Conservation (phyloP, 2,797 vertebrate genomes). For the Channa striata region DNA sequence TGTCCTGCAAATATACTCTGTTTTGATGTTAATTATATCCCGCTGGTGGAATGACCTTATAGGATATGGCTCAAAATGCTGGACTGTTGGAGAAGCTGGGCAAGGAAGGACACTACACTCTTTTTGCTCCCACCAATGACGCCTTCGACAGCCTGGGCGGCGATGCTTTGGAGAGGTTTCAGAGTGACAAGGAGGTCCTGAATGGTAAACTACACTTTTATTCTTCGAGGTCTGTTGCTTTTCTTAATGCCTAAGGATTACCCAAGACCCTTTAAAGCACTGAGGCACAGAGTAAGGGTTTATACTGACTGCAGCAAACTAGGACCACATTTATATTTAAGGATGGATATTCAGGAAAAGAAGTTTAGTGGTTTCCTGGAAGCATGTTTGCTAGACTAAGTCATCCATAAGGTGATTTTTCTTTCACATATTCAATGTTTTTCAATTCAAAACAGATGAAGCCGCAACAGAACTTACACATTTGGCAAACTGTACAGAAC, state of each 20-base stretch:
- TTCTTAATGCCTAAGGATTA: slow-evolving; percentile 27
- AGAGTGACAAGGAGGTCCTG: slow-evolving; percentile 88
- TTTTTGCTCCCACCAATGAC: slow-evolving; percentile 96
- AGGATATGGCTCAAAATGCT: slow-evolving; percentile 87
- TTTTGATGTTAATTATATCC: slow-evolving; percentile 3
- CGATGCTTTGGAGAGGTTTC: slow-evolving; percentile 89
- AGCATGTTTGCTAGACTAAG: slow-evolving; percentile 45
- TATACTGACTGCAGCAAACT: slow-evolving; percentile 37
- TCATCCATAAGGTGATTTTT: slow-evolving; percentile 25
- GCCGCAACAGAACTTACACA: slow-evolving; percentile 47
- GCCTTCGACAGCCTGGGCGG: slow-evolving; percentile 92
- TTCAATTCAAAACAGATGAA: slow-evolving; percentile 73
- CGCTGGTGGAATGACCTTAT: slow-evolving; percentile 32
- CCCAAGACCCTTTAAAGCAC: slow-evolving; percentile 14
- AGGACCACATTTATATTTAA: slow-evolving; percentile 46
- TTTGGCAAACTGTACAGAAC: slow-evolving; percentile 54
- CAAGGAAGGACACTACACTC: slow-evolving; percentile 90
- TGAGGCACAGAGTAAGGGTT: not conserved
- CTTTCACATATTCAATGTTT: slow-evolving; percentile 36
- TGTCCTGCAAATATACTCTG: slow-evolving; percentile 10
- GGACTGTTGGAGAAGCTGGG: slow-evolving; percentile 89
- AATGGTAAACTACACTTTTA: slow-evolving; percentile 85
- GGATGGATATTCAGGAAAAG: slow-evolving; percentile 45
- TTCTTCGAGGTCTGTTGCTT: not conserved
- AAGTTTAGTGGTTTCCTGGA: slow-evolving; percentile 26